These are phyloP conservation scores for Gibbula magus DNA, from an alignment of 2,888 invertebrate genomes.

Conservation along the genomic window DNA sequence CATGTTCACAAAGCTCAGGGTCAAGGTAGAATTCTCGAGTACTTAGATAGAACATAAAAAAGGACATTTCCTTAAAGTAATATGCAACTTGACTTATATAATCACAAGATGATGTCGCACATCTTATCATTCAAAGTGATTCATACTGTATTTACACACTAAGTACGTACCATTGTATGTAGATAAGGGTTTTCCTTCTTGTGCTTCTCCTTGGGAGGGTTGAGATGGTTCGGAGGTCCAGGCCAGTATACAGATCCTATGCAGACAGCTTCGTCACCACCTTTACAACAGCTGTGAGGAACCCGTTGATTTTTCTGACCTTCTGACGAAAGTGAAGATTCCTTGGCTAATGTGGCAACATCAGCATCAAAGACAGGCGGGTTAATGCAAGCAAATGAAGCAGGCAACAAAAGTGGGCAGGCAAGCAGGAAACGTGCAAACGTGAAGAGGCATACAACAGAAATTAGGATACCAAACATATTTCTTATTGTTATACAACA, in stretches of 20 bases:
- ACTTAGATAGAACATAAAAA: too few species aligned
- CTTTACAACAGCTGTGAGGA: constrained; percentile 64
- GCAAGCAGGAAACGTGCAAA: background rate
- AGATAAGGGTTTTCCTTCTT: constrained; percentile 54
- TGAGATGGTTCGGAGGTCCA: constrained; percentile 49
- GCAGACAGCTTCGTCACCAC: constrained; percentile 53
- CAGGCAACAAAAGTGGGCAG: background rate
- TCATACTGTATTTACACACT: too few species aligned
- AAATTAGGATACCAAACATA: background rate
- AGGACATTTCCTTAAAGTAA: too few species aligned
- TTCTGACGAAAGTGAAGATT: background rate
- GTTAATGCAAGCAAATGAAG: background rate
- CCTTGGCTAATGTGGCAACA: background rate
- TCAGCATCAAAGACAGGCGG: background rate
- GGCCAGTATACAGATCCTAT: constrained; percentile 52
- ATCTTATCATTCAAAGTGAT: background rate
- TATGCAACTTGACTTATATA: too few species aligned
- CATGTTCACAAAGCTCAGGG: too few species aligned
- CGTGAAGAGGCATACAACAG: background rate
- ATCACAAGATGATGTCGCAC: background rate
- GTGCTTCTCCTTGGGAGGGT: constrained; percentile 27
- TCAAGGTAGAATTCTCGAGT: too few species aligned
- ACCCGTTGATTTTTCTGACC: constrained; percentile 36
- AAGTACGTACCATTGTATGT: constrained; percentile 57
- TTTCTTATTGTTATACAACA: background rate